Conservation (phyloP, 2,888 invertebrate genomes). For the Incurvaria masculella region DNA sequence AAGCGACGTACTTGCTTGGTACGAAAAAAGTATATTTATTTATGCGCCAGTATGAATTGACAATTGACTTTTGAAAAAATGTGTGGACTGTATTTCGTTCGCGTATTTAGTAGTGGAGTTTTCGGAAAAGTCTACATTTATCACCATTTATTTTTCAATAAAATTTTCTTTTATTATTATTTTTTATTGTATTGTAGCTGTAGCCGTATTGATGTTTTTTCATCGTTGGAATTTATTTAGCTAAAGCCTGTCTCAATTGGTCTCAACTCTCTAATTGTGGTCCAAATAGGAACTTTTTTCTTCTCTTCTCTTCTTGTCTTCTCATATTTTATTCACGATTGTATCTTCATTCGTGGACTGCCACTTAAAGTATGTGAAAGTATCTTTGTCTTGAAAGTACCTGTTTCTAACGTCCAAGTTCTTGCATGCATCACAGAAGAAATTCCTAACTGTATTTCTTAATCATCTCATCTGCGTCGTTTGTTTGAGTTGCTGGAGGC, state of each 20-base stretch:
- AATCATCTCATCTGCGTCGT: too few relatives aligned
- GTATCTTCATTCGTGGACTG: slow-evolving; percentile 6
- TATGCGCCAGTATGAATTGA: slow-evolving; percentile 9
- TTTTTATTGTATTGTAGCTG: slow-evolving; percentile 11
- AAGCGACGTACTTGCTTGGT: too few relatives aligned
- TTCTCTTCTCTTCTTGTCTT: slow-evolving; percentile 9
- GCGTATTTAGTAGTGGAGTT: slow-evolving; percentile 14
- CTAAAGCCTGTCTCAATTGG: too few relatives aligned
- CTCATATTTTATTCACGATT: slow-evolving; percentile 8
- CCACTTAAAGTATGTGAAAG: slow-evolving; percentile 11
- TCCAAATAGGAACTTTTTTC: slow-evolving; percentile 9
- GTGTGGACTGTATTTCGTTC: slow-evolving; percentile 13
- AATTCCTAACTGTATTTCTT: too few relatives aligned
- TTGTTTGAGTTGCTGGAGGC: too few relatives aligned
- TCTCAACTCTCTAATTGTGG: slow-evolving; percentile 11
- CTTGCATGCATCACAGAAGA: too few relatives aligned
- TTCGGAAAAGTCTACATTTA: slow-evolving; percentile 14
- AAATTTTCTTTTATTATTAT: slow-evolving; percentile 13
- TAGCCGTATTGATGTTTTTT: slow-evolving; percentile 12
- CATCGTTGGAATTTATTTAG: slow-evolving; percentile 13
- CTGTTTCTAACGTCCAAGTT: too few relatives aligned
- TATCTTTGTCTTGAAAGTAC: neutral
- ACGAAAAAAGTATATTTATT: too few relatives aligned
- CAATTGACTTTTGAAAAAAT: slow-evolving; percentile 11
- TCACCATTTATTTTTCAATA: slow-evolving; percentile 12